phyloP scores from a whole-genome alignment of 2,113 vertebrate species.

The Origma solitaria region DNA sequence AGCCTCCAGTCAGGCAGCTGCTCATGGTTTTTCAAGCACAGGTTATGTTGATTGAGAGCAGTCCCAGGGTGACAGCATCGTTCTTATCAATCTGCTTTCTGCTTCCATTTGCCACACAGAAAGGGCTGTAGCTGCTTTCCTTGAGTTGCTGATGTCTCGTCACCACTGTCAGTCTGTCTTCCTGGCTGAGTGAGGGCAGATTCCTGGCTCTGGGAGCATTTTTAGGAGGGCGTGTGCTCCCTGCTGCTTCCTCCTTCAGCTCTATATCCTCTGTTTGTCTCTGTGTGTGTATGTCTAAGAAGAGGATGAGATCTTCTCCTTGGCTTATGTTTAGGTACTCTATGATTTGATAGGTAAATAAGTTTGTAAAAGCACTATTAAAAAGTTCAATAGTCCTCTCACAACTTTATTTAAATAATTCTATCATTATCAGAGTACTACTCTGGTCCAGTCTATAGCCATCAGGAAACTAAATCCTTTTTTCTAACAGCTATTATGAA shows the following conservation, averaged over 20 bases:
- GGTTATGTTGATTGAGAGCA: constrained; percentile 39
- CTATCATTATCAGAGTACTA: not conserved
- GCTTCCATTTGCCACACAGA: constrained; percentile 16
- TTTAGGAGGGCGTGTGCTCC: not conserved
- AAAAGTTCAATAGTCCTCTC: not conserved
- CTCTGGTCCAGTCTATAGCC: not conserved
- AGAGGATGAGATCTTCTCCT: not conserved
- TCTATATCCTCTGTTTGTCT: not conserved
- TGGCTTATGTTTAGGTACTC: not conserved
- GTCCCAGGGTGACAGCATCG: not conserved
- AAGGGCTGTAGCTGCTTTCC: not conserved
- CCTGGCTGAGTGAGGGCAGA: not conserved
- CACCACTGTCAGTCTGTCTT: not conserved
- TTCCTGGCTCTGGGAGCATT: not conserved
- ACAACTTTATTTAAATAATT: not conserved
- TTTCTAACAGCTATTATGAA: not conserved
- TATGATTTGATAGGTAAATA: not conserved
- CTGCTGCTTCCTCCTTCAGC: not conserved
- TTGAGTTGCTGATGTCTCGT: not conserved
- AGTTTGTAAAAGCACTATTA: not conserved
- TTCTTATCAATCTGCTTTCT: constrained; percentile 38
- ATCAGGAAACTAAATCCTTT: not conserved
- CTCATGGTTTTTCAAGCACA: not conserved
- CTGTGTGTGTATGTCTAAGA: not conserved
- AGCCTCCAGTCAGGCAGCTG: not conserved